Conservation (phyloP, 2,113 vertebrate species). For the Okapia johnstoni region DNA sequence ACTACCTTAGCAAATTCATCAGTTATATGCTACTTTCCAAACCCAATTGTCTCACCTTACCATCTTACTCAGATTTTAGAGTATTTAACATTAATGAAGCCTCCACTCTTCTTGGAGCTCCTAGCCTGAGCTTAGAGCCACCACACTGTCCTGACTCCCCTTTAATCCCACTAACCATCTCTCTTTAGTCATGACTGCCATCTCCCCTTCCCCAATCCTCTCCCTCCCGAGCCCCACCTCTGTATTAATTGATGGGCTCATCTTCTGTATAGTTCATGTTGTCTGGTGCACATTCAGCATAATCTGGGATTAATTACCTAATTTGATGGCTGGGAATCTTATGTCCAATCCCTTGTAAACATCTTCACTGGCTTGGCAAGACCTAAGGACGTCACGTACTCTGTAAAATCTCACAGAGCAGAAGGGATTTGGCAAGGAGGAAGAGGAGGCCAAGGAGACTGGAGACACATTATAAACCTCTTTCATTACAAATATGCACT, state of each 20-base stretch:
- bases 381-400: background rate
- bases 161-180: background rate
- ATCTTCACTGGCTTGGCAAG: background rate
- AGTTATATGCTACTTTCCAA: background rate
- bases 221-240: accelerated
- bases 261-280: background rate
- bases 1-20: background rate
- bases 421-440: background rate
- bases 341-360: background rate
- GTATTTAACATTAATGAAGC: background rate
- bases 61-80: background rate
- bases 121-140: background rate
- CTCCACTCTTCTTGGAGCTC: background rate
- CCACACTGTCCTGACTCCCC: background rate
- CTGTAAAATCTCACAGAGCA: background rate
- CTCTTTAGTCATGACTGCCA: background rate
- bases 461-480: background rate
- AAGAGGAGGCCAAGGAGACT: background rate
- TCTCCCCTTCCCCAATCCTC: background rate
- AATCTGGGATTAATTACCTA: background rate
- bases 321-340: background rate
- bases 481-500: background rate
- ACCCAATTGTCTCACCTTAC: background rate
- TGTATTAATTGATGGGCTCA: background rate
- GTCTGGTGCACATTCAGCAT: background rate